Evolutionary conservation across 1,140 invertebrate species (phyloP), one percentile per base, ranked within the genome.

Genomic region (Drosophila kohkoa): DNA sequence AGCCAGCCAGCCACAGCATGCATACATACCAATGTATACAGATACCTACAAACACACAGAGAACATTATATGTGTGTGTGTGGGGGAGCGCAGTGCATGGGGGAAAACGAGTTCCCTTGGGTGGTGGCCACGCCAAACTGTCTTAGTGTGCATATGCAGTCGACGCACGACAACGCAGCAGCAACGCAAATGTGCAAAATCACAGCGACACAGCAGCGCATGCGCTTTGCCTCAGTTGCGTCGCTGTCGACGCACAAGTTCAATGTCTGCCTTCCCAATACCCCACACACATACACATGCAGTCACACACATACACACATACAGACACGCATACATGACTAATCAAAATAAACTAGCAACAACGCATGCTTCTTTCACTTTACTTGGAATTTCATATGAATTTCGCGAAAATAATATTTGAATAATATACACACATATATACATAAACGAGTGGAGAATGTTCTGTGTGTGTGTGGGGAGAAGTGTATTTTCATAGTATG

Each of bases 351-450:
- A 75, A 59, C 59, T 65, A 35, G 41, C 48, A 48, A 48, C 46
- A 81, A 76, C 52, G 43, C 54, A 65, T 66, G 49, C 65, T 52
- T 81, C 81, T 88, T 87, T 87, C 79, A 80, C 76, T 88, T 77
- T 70, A 72, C 65, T 57, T 58, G 68, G 57, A 75, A 65, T 79
- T 75, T 73, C 68, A 64, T 68, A 64, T 51, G 71, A 88, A 82
- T 70, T 89, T 89, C 81, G 74, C 77, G 64, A 80, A 82, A 87
- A 87, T 82, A 79, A 60, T 68, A 74, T 88, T 82, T 89, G 69
- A 64, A 79, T 78, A 80, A 66, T 69, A 76, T 45, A 70, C 35
- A 69, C 15, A 35, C 38, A 64, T 54, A 64, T 49, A 63, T 28
- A 49, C 16, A 45, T 3, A 55, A 48, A 54, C 7, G 8, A 10